Base-by-base conservation (phyloP, 2,113 vertebrate genomes). In the Mohoua ochrocephala region DNA sequence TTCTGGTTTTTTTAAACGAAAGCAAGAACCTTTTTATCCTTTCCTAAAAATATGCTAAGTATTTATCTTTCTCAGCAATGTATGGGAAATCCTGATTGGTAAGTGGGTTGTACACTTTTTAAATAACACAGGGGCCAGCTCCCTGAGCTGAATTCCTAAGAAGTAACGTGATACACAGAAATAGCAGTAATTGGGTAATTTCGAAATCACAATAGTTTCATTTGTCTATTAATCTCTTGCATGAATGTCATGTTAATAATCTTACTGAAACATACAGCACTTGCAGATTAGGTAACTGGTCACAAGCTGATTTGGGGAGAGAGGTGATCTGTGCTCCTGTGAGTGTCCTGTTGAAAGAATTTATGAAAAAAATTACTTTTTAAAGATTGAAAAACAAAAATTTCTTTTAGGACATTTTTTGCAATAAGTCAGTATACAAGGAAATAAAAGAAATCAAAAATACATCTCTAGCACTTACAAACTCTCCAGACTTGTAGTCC, bases 271-370 rank as follows among this genome's bases (percentile, higher is more conserved):
- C 99, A 86, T 97, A 99, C 99, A 99, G 98, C 86, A 99, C 97
- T 98, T 99, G 99, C 59, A 99, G 98, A 97, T 98, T 99, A 85
- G 98, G 98, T 94, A 99, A 97, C 95, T 99, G 98, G 69, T 99
- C 98, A 97, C 99, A 99, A 94, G 99, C 96, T 6, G 97, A 97
- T 60, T 47, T 93, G 50, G 99, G 99, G 71, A 99, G 98, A 91
- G 98, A 98, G 37, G 98, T 98, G 96, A 99, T 99, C 96, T 97
- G 98, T 67, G 99, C 98, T 96, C 99, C 99, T 50, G 99, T 99
- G 91, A 99, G 98, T 35, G 99, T 99, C 96, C 99, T 99, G 88
- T 97, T 93, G 74, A 98, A 97, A 97, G 42, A 45, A 87, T 86
- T 70, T 44, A 63, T 88, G 91, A 54, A 80, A 87, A n/a, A 22